Base-by-base conservation (phyloP, 1,140 invertebrate species). In the Micrasema longulum region DNA sequence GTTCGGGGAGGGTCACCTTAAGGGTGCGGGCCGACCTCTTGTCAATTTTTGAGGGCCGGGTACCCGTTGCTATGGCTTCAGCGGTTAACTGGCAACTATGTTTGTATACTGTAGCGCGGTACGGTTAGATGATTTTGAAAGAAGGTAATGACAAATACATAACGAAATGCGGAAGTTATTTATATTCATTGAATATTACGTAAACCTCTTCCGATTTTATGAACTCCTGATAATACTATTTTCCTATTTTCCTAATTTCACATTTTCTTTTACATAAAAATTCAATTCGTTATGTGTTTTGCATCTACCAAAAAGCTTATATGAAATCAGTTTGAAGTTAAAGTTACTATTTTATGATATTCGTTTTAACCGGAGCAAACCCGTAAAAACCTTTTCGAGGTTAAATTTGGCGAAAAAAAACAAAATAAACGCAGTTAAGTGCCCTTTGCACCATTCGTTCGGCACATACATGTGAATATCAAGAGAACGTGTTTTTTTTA, bases 1-100 rank as follows among this genome's bases (percentile, higher is more conserved):
- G 48, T 20, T 52, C 48, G 48, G 48, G 22, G 26, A 22, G 47
- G 48, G 48, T 52, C 48, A 47, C 43, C 43, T 47, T 47, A 5
- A n/a, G 41, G 43, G 43, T 47, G 43, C 43, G 48, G 22, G n/a
- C 20, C 1, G 18, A 23, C 48, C 48, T 52, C 48, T 52, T 20
- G 48, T 52, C 48, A 52, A 52, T 22, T 52, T 52, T 52, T 52
- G 48, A 52, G 48, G 12, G 10, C 16, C 20, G 10, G 48, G 22
- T 14, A 52, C 20, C 48, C 48, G 20, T 23, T 22, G 18, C 48
- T 20, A 20, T 11, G 48, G 48, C 26, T 31, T 31, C 26, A 7
- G 26, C 26, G 41, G 14, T 45, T 16, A 45, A 12, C 11, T 45
- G 41, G 41, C 41, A 45, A 45, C 41, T n/a, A 5, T 45, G 14